Base-by-base conservation (phyloP, 2,888 invertebrate genomes). In the Papilio protenor region DNA sequence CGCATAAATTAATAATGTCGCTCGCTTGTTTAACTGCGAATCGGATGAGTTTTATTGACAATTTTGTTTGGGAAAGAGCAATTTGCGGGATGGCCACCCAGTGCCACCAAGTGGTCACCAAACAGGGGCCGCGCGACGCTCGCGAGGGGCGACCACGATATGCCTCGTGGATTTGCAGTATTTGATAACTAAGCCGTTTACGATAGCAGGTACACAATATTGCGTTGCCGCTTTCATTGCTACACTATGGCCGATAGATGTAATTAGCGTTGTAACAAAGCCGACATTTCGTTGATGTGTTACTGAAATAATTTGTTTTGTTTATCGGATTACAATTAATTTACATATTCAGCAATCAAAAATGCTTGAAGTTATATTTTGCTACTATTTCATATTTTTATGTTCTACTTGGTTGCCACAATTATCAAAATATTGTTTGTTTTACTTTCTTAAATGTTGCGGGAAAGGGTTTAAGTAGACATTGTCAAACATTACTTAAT, bases 21-120 rank as follows among this genome's bases (percentile, higher is more conserved):
- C 89, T 91, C 93, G 94, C 94, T 91, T 94, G 93, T 94, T 94
- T 94, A 93, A 94, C 94, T 94, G 94, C 94, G 94, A 94, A 94
- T 94, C 94, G 92, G 94, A 94, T 94, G 94, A 94, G 92, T 94
- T 94, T 94, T 94, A 94, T 94, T 94, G 94, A 93, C 94, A 94
- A 94, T 94, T 92, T 94, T 92, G 94, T 91, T 93, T 93, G 92
- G 92, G 91, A 92, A 92, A 94, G 93, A 91, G 94, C 94, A 94
- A 94, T 94, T 94, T 94, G 94, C 90, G 94, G 94, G 91, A 94
- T 93, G 92, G 89, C 90, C 93, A 87, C 89, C 88, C 87, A 89
- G 87, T 87, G 91, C 90, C 91, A 91, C 91, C 93, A 90, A 93
- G 94, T 92, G 94, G 90, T 92, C 90, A 90, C 90, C 92, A 90